Base-by-base conservation (phyloP, 2,888 invertebrate genomes). In the Trimorus sp. region DNA sequence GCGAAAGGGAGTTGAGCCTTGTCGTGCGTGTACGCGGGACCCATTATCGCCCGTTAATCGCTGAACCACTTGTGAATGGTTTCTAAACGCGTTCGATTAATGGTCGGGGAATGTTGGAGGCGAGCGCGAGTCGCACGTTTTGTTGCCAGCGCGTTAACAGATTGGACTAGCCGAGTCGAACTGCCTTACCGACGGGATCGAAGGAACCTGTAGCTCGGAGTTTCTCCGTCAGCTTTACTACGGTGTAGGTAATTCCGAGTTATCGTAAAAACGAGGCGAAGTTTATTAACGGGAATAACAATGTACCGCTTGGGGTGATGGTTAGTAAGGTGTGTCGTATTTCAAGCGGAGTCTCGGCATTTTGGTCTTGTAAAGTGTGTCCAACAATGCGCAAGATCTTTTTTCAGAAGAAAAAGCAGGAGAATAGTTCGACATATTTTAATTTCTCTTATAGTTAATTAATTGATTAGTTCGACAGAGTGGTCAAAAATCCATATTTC, bases 101-200 rank as follows among this genome's bases (percentile, higher is more conserved):
- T 53, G 49, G 42, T 40, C 16, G 14, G 0, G 53, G 15, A 56
- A 56, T 60, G 9, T 16, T 36, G 51, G 37, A 37, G 26, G 26
- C 26, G 26, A 26, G 26, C 26, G 26, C 4, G 26, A 51, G n/a
- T n/a, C 9, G 51, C 38, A 53, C 15, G 11, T 2, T 48, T 1
- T 14, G 14, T 37, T 51, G 51, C 65, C 42, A 38, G 12, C 16
- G 15, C n/a, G n/a, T 37, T 37, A 63, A 49, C 15, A n/a, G 63
- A 45, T 63, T 51, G 42, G 16, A 37, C 15, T 26, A 7, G 16
- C 48, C 36, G 54, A 62, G 36, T 37, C n/a, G 16, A 5, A 66
- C 88, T 88, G 74, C 76, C 45, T 87, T 88, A 88, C 87, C 88
- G 85, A 84, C 87, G 26, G 84, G 70, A 58, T 26, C 75, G 51